phyloP scores from a whole-genome alignment of 2,888 invertebrate species.

The Epirrita christyi region DNA sequence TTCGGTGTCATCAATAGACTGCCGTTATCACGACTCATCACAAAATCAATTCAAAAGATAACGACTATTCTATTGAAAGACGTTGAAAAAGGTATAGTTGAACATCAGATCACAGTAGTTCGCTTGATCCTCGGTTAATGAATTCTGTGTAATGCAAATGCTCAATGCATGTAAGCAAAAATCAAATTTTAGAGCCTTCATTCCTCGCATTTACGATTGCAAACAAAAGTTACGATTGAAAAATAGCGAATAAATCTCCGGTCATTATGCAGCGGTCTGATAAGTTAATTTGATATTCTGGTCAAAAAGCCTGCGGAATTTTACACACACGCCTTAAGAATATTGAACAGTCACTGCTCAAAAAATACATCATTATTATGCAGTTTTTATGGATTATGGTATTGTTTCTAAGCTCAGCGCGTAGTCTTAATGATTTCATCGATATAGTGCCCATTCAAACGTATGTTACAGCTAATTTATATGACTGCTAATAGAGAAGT shows the following conservation, averaged over 20 bases:
- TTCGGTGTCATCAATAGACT: too few relatives aligned
- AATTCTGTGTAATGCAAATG: constrained; percentile 2
- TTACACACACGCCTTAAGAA: constrained; percentile 40
- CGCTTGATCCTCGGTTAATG: too few relatives aligned
- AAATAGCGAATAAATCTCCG: constrained; percentile 31
- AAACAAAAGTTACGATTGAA: constrained; percentile 29
- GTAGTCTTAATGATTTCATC: constrained; percentile 40
- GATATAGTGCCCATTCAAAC: constrained; percentile 34
- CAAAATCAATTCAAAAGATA: too few relatives aligned
- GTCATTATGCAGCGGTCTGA: constrained; percentile 38
- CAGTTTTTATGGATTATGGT: constrained; percentile 38
- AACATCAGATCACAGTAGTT: too few relatives aligned
- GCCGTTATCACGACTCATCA: too few relatives aligned
- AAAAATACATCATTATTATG: constrained; percentile 40
- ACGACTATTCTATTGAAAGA: too few relatives aligned
- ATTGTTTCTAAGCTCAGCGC: constrained; percentile 41
- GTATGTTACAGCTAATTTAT: constrained; percentile 37
- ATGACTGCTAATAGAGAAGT: constrained; percentile 20
- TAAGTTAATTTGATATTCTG: constrained; percentile 49
- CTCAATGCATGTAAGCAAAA: constrained; percentile 13
- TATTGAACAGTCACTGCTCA: constrained; percentile 39
- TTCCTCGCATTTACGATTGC: constrained; percentile 30
- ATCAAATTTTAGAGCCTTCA: constrained; percentile 23
- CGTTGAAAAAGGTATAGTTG: too few relatives aligned
- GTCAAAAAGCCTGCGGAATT: constrained; percentile 45